Evolutionary conservation across 2,797 vertebrate genomes (phyloP).

Genomic region (Anisognathus igniventris): DNA sequence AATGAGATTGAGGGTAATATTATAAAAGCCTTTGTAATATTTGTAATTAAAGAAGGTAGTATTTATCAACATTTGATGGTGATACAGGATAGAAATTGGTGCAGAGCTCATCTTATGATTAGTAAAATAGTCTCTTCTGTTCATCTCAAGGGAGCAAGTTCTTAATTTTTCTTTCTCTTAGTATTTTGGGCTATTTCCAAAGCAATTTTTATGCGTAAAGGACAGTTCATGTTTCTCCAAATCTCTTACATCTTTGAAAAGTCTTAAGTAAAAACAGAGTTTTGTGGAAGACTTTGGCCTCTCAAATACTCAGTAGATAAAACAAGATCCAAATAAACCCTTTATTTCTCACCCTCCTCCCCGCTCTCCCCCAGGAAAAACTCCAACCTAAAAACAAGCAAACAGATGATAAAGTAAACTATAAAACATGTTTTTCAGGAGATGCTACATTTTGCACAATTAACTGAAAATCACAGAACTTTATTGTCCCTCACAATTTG

Average conservation of each 20-base stretch:
- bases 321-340: background rate
- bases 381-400: background rate
- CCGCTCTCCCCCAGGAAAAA: fast-evolving
- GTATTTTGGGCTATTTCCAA: background rate
- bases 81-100: background rate
- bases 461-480: background rate
- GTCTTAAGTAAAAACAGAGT: background rate
- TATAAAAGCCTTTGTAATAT: background rate
- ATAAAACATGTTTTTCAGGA: background rate
- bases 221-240: background rate
- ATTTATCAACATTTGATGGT: background rate
- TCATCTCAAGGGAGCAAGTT: background rate
- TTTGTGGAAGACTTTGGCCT: background rate
- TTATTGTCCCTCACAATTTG: background rate
- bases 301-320: background rate
- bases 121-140: background rate
- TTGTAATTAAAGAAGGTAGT: background rate
- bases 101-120: background rate
- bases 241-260: background rate
- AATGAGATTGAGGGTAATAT: background rate
- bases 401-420: background rate
- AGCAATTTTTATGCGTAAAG: background rate
- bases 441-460: background rate
- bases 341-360: background rate
- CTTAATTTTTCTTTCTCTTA: background rate